Base-by-base conservation (phyloP, 2,888 invertebrate genomes). In the Drosophila multiciliata region DNA sequence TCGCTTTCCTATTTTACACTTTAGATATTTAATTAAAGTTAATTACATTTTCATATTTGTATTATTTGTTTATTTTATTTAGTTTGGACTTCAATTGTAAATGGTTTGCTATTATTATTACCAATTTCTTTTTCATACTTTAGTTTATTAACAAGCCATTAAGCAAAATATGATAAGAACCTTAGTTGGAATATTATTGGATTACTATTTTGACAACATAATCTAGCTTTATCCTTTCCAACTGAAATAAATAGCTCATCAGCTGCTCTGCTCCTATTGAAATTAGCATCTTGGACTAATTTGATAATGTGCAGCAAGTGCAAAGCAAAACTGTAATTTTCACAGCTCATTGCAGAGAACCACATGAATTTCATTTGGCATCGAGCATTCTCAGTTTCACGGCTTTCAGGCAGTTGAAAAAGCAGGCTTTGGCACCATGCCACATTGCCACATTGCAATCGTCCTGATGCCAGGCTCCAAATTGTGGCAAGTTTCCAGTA, bases 301-400 rank as follows among this genome's bases (percentile, higher is more conserved):
- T 50, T 48, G 12, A 50, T 32, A n/a, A 33, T 23, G 8, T 20
- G 49, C 26, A 26, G 38, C 45, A 33, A n/a, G 11, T 38, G 42
- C 36, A 40, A 45, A 59, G 53, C 32, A 40, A 54, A 65, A 20
- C 45, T 62, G 42, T 38, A 40, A 73, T 58, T 80, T 69, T 64
- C 59, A 53, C 66, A 83, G 83, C 77, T 80, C 72, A 80, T 80
- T 80, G 66, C 57, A 68, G 61, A 59, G n/a, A 23, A 23, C 69
- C 65, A 66, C 65, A 62, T 69, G 55, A 59, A 32, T 11, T 9
- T 26, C 35, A 11, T 36, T 36, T 36, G 35, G 1, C 23, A 36
- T 20, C 35, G 40, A 48, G 32, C 66, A 35, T 29, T n/a, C 20
- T 40, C 20, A 5, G 20, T 55, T 57, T 45, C 26, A 52, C 64